phyloP scores from a whole-genome alignment of 2,888 invertebrate species.

The Synanthedon tipuliformis region DNA sequence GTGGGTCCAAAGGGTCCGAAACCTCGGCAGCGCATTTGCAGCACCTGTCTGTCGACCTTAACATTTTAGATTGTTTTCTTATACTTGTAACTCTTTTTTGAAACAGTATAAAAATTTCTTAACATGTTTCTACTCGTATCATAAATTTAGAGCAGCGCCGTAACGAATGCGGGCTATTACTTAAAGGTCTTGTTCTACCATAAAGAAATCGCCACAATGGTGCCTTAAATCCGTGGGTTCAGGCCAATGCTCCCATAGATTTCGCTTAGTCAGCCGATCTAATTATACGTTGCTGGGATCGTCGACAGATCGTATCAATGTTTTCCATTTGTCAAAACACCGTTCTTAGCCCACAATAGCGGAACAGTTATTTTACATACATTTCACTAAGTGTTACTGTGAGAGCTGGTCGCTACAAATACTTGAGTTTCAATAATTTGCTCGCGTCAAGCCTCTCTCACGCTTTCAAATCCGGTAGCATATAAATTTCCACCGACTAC shows the following conservation, averaged over 20 bases:
- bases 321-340: constrained; percentile 36
- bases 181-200: constrained; percentile 27
- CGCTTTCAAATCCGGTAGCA: not conserved
- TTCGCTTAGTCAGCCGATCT: constrained; percentile 45
- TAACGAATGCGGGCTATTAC: constrained; percentile 28
- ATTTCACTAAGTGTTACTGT: not conserved
- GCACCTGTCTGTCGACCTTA: no score
- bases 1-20: no score
- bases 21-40: no score
- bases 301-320: constrained; percentile 27
- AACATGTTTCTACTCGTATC: not conserved
- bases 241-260: constrained; percentile 36
- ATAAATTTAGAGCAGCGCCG: constrained; percentile 17
- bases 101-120: no score
- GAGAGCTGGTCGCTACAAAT: not conserved
- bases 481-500: no score
- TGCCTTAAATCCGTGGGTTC: constrained; percentile 30
- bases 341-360: constrained; percentile 2
- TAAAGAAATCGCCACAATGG: constrained; percentile 37
- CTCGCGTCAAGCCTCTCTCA: not conserved
- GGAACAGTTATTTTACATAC: not conserved
- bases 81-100: no score
- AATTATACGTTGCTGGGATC: constrained; percentile 32
- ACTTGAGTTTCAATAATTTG: not conserved
- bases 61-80: no score